A percentile compares a stretch with the other conserved stretches of the same genome.
phyloP scores from a whole-genome alignment of 2,797 vertebrate species.

The Natrix natrix region DNA sequence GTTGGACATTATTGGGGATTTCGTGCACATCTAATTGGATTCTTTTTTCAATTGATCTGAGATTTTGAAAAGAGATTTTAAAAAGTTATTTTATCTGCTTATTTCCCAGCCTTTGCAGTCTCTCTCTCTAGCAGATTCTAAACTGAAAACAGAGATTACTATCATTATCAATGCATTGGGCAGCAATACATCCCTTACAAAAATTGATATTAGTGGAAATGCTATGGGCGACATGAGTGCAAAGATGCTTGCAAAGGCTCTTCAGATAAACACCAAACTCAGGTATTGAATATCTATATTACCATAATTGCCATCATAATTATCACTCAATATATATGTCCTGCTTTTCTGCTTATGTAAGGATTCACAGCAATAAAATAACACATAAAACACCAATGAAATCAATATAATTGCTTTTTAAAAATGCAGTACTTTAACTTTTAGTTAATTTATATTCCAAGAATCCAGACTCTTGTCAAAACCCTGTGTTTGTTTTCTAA shows the following conservation, averaged over 20 bases:
- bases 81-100: conserved; percentile 25
- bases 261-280: conserved; percentile 98
- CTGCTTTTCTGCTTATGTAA: not conserved
- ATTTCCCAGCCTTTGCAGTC: conserved; percentile 86
- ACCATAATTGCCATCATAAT: not conserved
- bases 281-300: conserved; percentile 67
- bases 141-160: conserved; percentile 90
- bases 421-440: not conserved
- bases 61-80: conserved; percentile 38
- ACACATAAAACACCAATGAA: not conserved
- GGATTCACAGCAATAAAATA: not conserved
- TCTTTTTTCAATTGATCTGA: conserved; percentile 1
- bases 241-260: conserved; percentile 95
- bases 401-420: not conserved
- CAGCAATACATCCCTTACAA: conserved; percentile 93
- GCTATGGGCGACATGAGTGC: conserved; percentile 98
- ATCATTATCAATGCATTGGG: conserved; percentile 94
- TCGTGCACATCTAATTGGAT: not conserved
- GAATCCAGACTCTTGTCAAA: not conserved
- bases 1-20: not conserved
- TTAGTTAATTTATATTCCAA: conserved; percentile 5
- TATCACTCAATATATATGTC: not conserved
- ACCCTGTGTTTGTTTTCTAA: not conserved
- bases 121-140: conserved; percentile 93
- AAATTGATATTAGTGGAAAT: conserved; percentile 95